Base-by-base conservation (phyloP, 2,113 vertebrate species). In the Micromys minutus region DNA sequence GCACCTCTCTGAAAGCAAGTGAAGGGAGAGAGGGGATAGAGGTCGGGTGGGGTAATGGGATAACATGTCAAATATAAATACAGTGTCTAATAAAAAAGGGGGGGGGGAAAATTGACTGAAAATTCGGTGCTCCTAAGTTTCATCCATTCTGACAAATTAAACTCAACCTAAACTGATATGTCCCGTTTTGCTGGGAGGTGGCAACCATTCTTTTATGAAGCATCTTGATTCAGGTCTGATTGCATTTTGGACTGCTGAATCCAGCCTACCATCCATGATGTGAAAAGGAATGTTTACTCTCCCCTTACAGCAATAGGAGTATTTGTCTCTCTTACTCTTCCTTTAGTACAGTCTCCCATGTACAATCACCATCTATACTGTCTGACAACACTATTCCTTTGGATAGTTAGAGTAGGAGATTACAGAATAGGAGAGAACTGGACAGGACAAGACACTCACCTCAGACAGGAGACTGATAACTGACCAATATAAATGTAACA, bases 281-380 rank as follows among this genome's bases (percentile, higher is more conserved):
- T 50, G 13, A 7, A 72, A n/a, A 94, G 42, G 13, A 85, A 83
- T 4, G 1, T n/a, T 13, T 83, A 16, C 75, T 67, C 50, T 89
- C 11, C 47, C 59, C 13, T 69, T 77, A 36, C 0, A 34, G 13
- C 22, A 57, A 21, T 36, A 16, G 29, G 9, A 67, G 52, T 47
- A 42, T 26, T 63, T 39, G 19, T 69, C 19, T 59, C 7, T 69
- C 79, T 87, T 94, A 29, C 0, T 1, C 5, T 89, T 72, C 16
- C 5, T 3, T 39, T 50, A 57, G 4, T 22, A 2, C 1, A 3
- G 26, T 4, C 17, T 34, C 0, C 39, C 36, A 0, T 26, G 24
- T 22, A 3, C 12, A 19, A 15, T 12, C 12, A 80, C 21, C 22
- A 42, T 29, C 47, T 86, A 24, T 34, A 69, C 47, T 84, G n/a